Conservation (phyloP, 2,113 vertebrate genomes). For the Hemibagrus wyckioides region DNA sequence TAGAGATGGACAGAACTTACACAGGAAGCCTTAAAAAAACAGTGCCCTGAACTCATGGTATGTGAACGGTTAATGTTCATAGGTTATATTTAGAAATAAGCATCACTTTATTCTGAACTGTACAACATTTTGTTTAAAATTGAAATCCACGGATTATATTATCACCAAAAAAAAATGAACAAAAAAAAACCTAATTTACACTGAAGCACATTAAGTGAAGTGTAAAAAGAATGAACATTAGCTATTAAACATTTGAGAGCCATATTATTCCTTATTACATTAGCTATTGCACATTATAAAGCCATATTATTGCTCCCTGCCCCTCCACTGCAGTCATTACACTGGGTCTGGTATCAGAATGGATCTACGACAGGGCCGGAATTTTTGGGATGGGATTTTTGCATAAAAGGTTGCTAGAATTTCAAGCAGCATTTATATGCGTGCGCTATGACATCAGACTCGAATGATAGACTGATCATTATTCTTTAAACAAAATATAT, state of each 20-base stretch:
- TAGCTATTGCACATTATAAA: not conserved
- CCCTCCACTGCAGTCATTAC: not conserved
- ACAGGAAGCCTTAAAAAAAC: not conserved
- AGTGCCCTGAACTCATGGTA: not conserved
- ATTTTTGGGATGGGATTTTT: too few species aligned
- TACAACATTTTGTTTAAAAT: not conserved
- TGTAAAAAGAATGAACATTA: not conserved
- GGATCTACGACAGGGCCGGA: not conserved
- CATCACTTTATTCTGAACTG: not conserved
- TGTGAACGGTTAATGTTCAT: not conserved
- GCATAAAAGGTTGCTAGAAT: not conserved
- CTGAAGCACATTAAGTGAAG: constrained; percentile 13
- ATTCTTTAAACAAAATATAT: not conserved
- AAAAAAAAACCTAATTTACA: not conserved
- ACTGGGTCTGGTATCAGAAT: not conserved
- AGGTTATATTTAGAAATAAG: not conserved
- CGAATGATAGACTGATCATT: not conserved
- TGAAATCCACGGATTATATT: not conserved
- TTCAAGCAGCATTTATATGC: not conserved
- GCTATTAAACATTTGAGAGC: not conserved
- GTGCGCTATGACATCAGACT: not conserved
- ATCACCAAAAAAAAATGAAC: not conserved
- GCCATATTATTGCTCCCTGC: not conserved
- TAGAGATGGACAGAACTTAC: not conserved
- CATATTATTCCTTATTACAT: constrained; percentile 4